Evolutionary conservation across 1,140 invertebrate genomes (phyloP).

Genomic region (Drosophila leontia): DNA sequence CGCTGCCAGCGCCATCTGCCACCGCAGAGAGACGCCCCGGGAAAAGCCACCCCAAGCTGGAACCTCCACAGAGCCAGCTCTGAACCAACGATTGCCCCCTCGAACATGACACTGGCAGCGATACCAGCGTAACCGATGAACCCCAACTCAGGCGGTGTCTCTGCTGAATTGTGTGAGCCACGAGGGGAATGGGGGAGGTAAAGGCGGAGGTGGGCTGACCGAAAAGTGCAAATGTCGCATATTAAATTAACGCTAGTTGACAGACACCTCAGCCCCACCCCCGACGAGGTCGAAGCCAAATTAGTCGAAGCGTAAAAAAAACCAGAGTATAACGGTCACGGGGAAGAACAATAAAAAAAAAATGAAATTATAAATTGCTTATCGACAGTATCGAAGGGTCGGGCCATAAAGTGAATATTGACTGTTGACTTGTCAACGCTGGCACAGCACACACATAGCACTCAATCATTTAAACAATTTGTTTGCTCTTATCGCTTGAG

Average conservation of each 20-base stretch:
- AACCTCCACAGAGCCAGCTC: not conserved
- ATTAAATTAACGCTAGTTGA: constrained; percentile 75
- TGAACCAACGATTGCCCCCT: constrained; percentile 2
- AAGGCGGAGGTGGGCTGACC: constrained; percentile 25
- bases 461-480: constrained; percentile 50
- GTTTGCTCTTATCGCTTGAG: constrained; percentile 31
- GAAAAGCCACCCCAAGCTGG: constrained; percentile 4
- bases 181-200: not conserved
- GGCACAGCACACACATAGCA: constrained; percentile 18
- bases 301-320: constrained; percentile 64
- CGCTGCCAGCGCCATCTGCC: constrained; percentile 50
- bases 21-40: constrained; percentile 12
- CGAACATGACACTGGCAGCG: constrained; percentile 33
- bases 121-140: constrained; percentile 54
- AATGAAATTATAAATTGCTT: constrained; percentile 49
- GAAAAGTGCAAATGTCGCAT: constrained; percentile 80
- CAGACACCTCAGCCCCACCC: constrained; percentile 20
- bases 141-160: constrained; percentile 14
- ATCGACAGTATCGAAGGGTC: constrained; percentile 34
- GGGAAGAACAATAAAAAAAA: constrained; percentile 22
- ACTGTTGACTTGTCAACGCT: constrained; percentile 57
- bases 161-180: constrained; percentile 1
- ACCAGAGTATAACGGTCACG: constrained; percentile 36
- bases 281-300: constrained; percentile 21
- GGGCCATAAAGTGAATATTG: constrained; percentile 10